Base-by-base conservation (phyloP, 2,113 vertebrate genomes). In the Notothenia coriiceps region DNA sequence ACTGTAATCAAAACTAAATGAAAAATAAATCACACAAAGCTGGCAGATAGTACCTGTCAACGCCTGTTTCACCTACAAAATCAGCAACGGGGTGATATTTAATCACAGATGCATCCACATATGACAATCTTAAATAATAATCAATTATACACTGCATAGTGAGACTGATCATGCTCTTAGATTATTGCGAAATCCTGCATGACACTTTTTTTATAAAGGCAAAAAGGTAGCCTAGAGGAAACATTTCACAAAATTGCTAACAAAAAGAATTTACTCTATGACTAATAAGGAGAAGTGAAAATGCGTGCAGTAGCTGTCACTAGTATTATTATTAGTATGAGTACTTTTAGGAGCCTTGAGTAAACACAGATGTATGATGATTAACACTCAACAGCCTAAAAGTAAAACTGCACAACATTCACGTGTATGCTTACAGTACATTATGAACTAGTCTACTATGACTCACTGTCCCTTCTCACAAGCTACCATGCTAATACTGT, bases 1-100 rank as follows among this genome's bases (percentile, higher is more conserved):
- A 35, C 43, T 79, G 75, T 80, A 59, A 83, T 77, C 80, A 66
- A 63, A 77, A 25, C 55, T 70, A 56, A 83, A 85, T 68, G 69
- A 71, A 66, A 55, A 78, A 56, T 54, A 60, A 77, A 74, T 62
- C 40, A 52, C 35, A 49, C 29, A 51, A 61, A 67, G 47, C 15
- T 10, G 10, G 55, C 25, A 51, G 54, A 77, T 40, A 60, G 64
- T 17, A 68, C 20, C 61, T 55, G 73, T 62, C 44, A 51, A 52
- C 52, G 40, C 54, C 22, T 2, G 1, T 46, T 4, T 67, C 2
- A 52, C 43, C 35, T 55, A n/a, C 22, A 50, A 18, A 68, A 70
- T 8, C 29, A 18, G 46, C 47, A 67, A 29, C 2, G 0, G 7
- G 2, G 6, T 40, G n/a, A 56, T 17, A 2, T 60, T 14, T 47